Evolutionary conservation across 2,888 invertebrate species (phyloP).

Genomic region (Bombylius discolor): DNA sequence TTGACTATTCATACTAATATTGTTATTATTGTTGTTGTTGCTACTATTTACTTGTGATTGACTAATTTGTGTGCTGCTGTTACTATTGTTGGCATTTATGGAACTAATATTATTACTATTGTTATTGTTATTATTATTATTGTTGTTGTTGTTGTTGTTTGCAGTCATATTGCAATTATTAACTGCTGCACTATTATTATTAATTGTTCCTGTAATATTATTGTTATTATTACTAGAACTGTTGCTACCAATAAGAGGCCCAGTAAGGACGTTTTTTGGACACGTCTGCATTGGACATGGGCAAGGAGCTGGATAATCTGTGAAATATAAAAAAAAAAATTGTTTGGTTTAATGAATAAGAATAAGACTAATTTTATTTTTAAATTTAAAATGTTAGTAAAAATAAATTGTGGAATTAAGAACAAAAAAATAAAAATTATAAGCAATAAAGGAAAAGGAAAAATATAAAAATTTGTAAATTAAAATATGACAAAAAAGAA

Average conservation of each 20-base stretch:
- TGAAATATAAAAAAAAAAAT: conserved; percentile 31
- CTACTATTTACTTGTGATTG: conserved; percentile 1
- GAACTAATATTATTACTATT: conserved; percentile 12
- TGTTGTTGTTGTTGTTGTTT: conserved; percentile 17
- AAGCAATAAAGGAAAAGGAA: too few relatives aligned
- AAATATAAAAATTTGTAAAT: too few relatives aligned
- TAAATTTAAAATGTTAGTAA: too few relatives aligned
- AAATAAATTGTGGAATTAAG: too few relatives aligned
- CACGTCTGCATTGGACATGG: conserved; percentile 87
- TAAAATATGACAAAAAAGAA: too few relatives aligned
- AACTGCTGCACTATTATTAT: conserved; percentile 11
- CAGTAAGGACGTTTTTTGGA: conserved; percentile 98
- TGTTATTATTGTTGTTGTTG: conserved; percentile 7
- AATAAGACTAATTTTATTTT: background rate
- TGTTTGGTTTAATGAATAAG: conserved; percentile 1
- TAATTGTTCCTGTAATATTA: conserved; percentile 21
- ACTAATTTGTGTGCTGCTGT: background rate
- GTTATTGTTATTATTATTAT: conserved; percentile 20
- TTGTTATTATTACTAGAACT: conserved; percentile 43
- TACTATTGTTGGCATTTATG: conserved; percentile 3
- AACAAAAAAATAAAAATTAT: too few relatives aligned
- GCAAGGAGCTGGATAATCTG: conserved; percentile 48
- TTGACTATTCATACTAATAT: conserved; percentile 16
- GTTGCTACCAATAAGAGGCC: conserved; percentile 95
- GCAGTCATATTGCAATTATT: conserved; percentile 1